Evolutionary conservation across 2,797 vertebrate genomes (phyloP).

Genomic region (Pampus argenteus): DNA sequence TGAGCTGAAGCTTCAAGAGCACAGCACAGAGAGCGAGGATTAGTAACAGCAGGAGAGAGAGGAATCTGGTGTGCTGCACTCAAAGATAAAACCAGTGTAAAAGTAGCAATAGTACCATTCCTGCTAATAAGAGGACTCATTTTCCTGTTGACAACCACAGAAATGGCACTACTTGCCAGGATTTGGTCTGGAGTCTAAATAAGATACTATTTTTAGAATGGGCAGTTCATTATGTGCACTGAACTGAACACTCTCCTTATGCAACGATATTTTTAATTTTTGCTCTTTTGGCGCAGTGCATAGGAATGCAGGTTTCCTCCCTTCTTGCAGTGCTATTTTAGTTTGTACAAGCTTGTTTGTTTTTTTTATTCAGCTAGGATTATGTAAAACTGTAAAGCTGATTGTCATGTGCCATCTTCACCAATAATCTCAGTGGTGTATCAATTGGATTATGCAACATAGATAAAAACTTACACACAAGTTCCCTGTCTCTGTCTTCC

Average conservation of each 20-base stretch:
- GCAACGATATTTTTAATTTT: not conserved
- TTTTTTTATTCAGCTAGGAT: not conserved
- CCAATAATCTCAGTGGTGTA: constrained; percentile 5
- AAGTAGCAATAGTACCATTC: not conserved
- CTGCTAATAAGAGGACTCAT: not conserved
- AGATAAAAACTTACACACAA: constrained; percentile 3
- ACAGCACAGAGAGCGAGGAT: not conserved
- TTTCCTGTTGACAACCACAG: constrained; percentile 8
- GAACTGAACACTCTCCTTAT: not conserved
- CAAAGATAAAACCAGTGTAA: constrained; percentile 15
- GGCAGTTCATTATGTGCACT: not conserved
- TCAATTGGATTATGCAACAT: constrained; percentile 20
- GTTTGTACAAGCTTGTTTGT: not conserved
- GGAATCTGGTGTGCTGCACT: constrained; percentile 25
- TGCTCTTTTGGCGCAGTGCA: not conserved
- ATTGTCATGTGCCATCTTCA: not conserved
- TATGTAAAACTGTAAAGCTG: not conserved
- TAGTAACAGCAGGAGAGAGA: not conserved
- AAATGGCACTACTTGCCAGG: not conserved
- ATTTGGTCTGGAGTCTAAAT: not conserved
- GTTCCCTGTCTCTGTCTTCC: constrained; percentile 11
- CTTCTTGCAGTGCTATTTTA: not conserved
- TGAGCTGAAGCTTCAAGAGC: not conserved
- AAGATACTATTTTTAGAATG: not conserved
- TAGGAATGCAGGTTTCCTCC: not conserved